Conservation (phyloP, 2,797 vertebrate species). For the Luscinia luscinia region DNA sequence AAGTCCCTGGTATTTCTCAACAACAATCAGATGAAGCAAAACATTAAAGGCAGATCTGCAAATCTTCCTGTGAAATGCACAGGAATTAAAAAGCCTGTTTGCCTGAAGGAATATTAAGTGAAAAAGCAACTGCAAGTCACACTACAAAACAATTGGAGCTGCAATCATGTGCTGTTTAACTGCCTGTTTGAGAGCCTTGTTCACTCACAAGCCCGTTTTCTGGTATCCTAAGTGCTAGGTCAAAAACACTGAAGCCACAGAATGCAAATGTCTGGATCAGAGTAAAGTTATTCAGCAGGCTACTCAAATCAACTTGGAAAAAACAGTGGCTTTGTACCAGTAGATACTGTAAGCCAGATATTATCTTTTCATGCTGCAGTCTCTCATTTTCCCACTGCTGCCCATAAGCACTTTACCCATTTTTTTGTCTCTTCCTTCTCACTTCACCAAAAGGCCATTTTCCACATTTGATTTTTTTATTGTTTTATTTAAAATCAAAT, state of each 20-base stretch:
- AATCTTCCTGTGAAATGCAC: conserved; percentile 15
- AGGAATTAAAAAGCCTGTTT: conserved; percentile 23
- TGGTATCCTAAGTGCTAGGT: not conserved
- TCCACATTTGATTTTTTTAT: not conserved
- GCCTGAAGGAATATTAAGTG: conserved; percentile 48
- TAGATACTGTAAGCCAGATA: not conserved
- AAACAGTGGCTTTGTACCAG: conserved; percentile 21
- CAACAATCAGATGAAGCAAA: conserved; percentile 27
- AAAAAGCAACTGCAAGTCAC: conserved; percentile 38
- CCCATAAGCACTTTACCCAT: not conserved
- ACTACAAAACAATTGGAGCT: conserved; percentile 6
- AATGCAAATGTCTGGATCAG: conserved; percentile 33
- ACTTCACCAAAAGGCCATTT: conserved; percentile 3
- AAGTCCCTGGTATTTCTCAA: conserved; percentile 36
- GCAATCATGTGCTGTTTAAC: conserved; percentile 24
- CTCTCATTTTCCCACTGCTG: not conserved
- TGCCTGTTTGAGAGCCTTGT: conserved; percentile 46
- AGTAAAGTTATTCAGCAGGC: conserved; percentile 18
- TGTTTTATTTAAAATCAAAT: not conserved
- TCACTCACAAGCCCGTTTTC: not conserved
- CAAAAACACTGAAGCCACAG: conserved; percentile 34
- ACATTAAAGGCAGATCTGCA: conserved; percentile 33
- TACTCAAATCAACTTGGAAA: not conserved
- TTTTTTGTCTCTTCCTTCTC: not conserved
- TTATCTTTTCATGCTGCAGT: not conserved